Evolutionary conservation across 2,113 vertebrate species (phyloP).

Genomic region (Oriolus oriolus): DNA sequence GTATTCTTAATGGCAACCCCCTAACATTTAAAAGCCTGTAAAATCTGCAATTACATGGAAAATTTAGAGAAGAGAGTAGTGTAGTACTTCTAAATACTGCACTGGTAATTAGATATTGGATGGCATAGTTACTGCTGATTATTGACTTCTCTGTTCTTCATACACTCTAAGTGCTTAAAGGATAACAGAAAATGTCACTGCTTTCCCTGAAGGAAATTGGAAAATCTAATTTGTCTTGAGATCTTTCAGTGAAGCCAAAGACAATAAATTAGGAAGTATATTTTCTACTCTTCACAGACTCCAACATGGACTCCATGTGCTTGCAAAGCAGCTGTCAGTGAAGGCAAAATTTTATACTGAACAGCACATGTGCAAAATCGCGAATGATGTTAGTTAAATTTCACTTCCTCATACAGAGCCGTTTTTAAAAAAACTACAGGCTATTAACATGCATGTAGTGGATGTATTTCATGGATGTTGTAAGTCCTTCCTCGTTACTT

Average conservation of each 20-base stretch:
- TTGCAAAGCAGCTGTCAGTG: not conserved
- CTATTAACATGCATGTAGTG: not conserved
- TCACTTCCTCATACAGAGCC: not conserved
- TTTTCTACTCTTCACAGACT: not conserved
- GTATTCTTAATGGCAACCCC: not conserved
- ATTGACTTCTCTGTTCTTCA: conserved; percentile 50
- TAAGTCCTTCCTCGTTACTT: not conserved
- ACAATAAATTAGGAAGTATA: conserved; percentile 1
- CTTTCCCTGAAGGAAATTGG: conserved; percentile 26
- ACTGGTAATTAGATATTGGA: conserved; percentile 8
- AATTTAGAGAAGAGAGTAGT: not conserved
- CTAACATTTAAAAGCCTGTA: not conserved
- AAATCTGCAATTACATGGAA: not conserved
- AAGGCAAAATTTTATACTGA: not conserved
- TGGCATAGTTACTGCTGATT: not conserved
- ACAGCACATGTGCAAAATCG: not conserved
- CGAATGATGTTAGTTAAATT: not conserved
- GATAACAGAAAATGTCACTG: conserved; percentile 40
- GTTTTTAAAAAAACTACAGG: not conserved
- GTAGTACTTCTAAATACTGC: not conserved
- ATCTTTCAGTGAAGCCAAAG: not conserved
- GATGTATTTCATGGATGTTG: not conserved
- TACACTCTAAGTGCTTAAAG: conserved; percentile 1
- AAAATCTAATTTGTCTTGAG: conserved; percentile 28
- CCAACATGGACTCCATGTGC: not conserved